Evolutionary conservation across 2,888 invertebrate genomes (phyloP).

Genomic region (Ectobius pallidus): DNA sequence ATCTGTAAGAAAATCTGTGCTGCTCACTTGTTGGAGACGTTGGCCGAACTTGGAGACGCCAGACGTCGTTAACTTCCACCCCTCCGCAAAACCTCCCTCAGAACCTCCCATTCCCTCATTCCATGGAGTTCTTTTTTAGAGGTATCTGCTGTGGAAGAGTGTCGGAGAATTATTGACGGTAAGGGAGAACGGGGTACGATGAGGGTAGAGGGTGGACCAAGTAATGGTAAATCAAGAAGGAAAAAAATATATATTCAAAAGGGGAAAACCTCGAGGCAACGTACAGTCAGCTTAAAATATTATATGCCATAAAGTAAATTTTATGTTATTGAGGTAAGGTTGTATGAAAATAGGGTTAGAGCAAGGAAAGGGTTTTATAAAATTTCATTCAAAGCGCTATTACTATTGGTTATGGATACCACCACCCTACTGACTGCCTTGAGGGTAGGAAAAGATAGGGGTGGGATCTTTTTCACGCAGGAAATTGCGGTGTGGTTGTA

Average conservation of each 20-base stretch:
- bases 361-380: neutral
- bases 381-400: slow-evolving; percentile 2
- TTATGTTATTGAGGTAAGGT: neutral
- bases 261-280: neutral
- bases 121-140: neutral
- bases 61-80: slow-evolving; percentile 15
- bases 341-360: neutral
- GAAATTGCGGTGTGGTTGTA: neutral
- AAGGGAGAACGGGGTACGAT: neutral
- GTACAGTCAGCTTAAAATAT: slow-evolving; percentile 12
- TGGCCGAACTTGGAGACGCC: neutral
- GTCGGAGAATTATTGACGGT: slow-evolving; percentile 14
- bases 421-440: neutral
- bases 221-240: slow-evolving; percentile 15
- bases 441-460: neutral
- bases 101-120: neutral
- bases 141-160: slow-evolving; percentile 12
- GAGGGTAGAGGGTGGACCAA: slow-evolving; percentile 18
- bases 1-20: slow-evolving; percentile 2
- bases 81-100: slow-evolving; percentile 8
- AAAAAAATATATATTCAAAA: slow-evolving; percentile 3
- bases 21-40: neutral
- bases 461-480: neutral
- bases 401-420: neutral
- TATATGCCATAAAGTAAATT: neutral